Evolutionary conservation across 2,113 vertebrate genomes (phyloP).

Genomic region (Donacobius atricapilla): DNA sequence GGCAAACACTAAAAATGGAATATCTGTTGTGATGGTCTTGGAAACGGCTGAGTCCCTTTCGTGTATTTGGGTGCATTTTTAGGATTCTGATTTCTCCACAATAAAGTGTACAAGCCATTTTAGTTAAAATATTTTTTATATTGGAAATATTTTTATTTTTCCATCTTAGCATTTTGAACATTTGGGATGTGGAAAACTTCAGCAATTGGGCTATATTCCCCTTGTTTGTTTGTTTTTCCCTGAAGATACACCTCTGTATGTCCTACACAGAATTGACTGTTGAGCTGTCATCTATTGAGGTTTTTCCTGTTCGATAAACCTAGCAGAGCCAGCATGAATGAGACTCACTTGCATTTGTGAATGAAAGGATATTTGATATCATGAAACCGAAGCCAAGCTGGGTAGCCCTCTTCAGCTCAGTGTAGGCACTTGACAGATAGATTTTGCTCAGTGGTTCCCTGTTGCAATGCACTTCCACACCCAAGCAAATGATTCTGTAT

Average conservation of each 20-base stretch:
- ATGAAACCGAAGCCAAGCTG: background rate
- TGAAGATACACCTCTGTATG: background rate
- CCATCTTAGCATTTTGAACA: background rate
- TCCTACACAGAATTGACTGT: background rate
- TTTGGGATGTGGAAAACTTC: background rate
- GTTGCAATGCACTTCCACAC: too few species aligned
- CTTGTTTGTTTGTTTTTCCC: background rate
- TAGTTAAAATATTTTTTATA: background rate
- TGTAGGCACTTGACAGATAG: background rate
- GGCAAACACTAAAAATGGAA: background rate
- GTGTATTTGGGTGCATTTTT: background rate
- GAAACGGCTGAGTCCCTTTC: background rate
- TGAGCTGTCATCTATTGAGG: background rate
- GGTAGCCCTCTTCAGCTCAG: background rate
- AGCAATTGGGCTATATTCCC: background rate
- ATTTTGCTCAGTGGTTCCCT: background rate
- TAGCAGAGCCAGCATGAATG: background rate
- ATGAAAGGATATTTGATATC: background rate
- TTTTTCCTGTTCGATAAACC: background rate
- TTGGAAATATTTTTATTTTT: background rate
- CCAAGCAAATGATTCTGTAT: too few species aligned
- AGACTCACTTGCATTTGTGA: background rate
- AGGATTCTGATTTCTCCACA: background rate
- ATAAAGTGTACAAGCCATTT: background rate
- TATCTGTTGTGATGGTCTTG: background rate